Conservation (phyloP, 2,888 invertebrate species). For the Fragum fragum region DNA sequence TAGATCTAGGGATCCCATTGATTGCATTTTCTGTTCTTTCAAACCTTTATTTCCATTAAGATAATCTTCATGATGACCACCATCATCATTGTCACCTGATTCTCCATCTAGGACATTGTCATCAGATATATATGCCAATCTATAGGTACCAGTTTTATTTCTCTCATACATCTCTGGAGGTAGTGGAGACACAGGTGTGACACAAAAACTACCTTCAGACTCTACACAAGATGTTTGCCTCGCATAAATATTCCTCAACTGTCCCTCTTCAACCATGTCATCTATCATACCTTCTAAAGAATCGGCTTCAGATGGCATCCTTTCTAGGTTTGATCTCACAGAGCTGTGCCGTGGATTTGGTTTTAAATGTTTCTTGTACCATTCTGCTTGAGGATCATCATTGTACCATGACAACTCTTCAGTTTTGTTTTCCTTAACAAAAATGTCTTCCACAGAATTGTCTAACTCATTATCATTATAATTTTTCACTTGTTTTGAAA, state of each 20-base stretch:
- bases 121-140: conserved; percentile 40
- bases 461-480: neutral
- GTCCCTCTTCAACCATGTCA: conserved; percentile 40
- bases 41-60: neutral
- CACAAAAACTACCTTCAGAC: conserved; percentile 40
- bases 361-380: neutral
- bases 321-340: conserved; percentile 28
- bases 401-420: conserved; percentile 55
- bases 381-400: conserved; percentile 29
- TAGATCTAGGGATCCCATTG: conserved; percentile 50
- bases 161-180: conserved; percentile 45
- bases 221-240: conserved; percentile 32
- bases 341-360: conserved; percentile 42
- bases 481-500: too few relatives aligned
- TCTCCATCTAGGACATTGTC: conserved; percentile 31
- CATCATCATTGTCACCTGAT: conserved; percentile 24
- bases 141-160: conserved; percentile 46
- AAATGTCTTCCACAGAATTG: conserved; percentile 19
- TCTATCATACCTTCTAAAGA: conserved; percentile 64
- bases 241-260: neutral
- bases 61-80: conserved; percentile 4
- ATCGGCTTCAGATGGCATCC: conserved; percentile 51
- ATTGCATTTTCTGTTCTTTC: conserved; percentile 2
- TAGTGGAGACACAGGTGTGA: conserved; percentile 35
- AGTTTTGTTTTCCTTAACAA: conserved; percentile 21